Evolutionary conservation across 2,888 invertebrate species (phyloP).

Genomic region (Parnassius glacialis): DNA sequence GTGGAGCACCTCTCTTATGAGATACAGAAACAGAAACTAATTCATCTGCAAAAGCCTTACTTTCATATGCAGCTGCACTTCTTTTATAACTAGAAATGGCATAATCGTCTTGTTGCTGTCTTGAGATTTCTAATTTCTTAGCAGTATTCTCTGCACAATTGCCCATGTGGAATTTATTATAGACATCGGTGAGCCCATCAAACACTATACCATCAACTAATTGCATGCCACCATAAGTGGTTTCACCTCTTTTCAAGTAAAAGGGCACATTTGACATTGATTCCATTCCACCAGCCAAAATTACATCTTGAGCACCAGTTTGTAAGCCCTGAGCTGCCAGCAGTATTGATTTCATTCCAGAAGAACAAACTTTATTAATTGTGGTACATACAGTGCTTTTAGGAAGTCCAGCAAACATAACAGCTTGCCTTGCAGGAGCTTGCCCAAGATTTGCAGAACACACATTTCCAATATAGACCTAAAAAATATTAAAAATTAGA

Average conservation of each 20-base stretch:
- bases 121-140: conserved; percentile 90
- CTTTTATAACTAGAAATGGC: conserved; percentile 95
- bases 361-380: conserved; percentile 98
- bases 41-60: conserved; percentile 90
- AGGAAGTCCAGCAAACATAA: conserved; percentile 95
- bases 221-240: conserved; percentile 94
- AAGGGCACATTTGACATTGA: conserved; percentile 99
- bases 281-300: conserved; percentile 99
- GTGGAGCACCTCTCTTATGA: conserved; percentile 89
- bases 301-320: conserved; percentile 93
- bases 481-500: conserved; percentile 25
- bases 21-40: conserved; percentile 91
- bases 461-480: conserved; percentile 88
- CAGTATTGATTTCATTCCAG: conserved; percentile 98
- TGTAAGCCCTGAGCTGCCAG: conserved; percentile 95
- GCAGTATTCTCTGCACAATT: conserved; percentile 99
- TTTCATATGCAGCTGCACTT: conserved; percentile 90
- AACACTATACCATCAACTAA: conserved; percentile 95
- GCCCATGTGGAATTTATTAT: conserved; percentile 99
- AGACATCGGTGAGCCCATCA: conserved; percentile 98
- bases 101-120: conserved; percentile 96
- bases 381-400: conserved; percentile 95
- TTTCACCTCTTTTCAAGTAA: conserved; percentile 93
- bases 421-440: conserved; percentile 97
- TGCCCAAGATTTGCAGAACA: conserved; percentile 92